Base-by-base conservation (phyloP, 2,113 vertebrate genomes). In the Origma solitaria region DNA sequence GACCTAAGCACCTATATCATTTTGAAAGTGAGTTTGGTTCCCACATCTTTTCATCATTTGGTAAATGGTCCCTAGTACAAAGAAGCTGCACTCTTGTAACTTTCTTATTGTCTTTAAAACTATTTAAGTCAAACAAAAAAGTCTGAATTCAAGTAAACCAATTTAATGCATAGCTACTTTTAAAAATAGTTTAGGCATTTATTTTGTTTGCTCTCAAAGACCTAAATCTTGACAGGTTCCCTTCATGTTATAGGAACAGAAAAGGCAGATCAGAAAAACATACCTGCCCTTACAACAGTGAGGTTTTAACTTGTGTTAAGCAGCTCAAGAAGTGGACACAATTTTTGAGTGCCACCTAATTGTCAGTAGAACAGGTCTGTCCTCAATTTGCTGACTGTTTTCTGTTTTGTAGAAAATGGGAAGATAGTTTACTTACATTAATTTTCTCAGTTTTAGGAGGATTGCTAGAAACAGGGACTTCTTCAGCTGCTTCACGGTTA, bases 401-500 rank as follows among this genome's bases (percentile, higher is more conserved):
- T 47, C 33, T 30, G 2, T 65, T 65, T 76, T 28, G 35, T 37
- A 82, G 22, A 88, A 95, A 95, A 85, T 13, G 49, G 27, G 11
- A 61, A 64, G 71, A 49, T 6, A 82, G 25, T 86, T 92, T 75
- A 97, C 97, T 98, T 97, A 98, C 98, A 60, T 96, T 88, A n/a
- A 93, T 42, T 66, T 97, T 96, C 94, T 97, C 94, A 75, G 81
- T 54, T 90, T 96, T 92, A 90, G 94, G 82, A 88, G 82, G 56
- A 81, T 6, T 86, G 15, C 38, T 73, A 91, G 92, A 95, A 88
- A 81, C 9, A 42, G 68, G 31, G 89, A 80, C 51, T 76, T 86
- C 76, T 92, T 98, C 97, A 91, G 98, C 97, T 94, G 98, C 98
- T 90, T 98, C 98, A 91, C 95, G 96, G 61, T 98, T 98, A 35